A percentile compares a stretch with the other conserved stretches of the same genome.
phyloP scores from a whole-genome alignment of 2,797 vertebrate genomes.

The Onychomys torridus region DNA sequence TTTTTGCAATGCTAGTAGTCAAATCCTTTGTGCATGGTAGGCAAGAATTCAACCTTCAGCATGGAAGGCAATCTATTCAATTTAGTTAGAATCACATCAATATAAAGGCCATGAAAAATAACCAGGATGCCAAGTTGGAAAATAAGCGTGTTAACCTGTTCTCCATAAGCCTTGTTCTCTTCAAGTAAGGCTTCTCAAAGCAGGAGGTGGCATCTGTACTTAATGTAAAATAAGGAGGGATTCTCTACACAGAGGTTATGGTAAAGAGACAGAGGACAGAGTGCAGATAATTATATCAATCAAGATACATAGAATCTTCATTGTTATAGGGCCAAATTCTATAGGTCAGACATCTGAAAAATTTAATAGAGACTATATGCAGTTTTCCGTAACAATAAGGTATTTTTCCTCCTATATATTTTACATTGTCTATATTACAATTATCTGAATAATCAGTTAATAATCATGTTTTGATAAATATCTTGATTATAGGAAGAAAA shows the following conservation, averaged over 20 bases:
- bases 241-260: background rate
- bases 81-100: background rate
- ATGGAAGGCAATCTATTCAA: background rate
- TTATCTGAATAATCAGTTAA: background rate
- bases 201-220: background rate
- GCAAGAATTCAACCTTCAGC: no score
- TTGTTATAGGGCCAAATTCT: background rate
- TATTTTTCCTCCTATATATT: background rate
- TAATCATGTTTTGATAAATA: background rate
- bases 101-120: background rate
- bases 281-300: background rate
- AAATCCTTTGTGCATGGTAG: background rate
- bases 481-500: background rate
- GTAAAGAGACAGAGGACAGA: background rate
- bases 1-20: background rate
- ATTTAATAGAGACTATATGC: background rate
- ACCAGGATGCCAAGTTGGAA: background rate
- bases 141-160: background rate
- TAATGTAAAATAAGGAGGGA: background rate
- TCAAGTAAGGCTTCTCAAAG: background rate
- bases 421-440: constrained; percentile 5
- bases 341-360: background rate
- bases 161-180: background rate
- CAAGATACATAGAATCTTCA: background rate
- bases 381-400: background rate